These are phyloP conservation scores for Odontomyia ornata DNA, from an alignment of 2,888 invertebrate species.

Conservation along the genomic window DNA sequence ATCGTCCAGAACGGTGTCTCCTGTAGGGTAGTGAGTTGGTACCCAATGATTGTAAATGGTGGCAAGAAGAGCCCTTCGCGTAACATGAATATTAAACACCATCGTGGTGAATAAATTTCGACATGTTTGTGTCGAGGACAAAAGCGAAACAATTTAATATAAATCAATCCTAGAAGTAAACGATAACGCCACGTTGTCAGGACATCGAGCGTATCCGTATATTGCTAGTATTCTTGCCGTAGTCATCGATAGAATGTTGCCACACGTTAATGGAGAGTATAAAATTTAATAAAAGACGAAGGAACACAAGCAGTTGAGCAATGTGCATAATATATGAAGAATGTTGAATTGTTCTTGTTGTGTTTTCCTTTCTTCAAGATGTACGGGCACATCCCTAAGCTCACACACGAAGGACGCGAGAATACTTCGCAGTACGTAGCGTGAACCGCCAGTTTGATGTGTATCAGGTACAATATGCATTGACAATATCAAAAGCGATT, in stretches of 20 bases:
- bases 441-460: neutral
- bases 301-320: neutral
- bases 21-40: too few species aligned
- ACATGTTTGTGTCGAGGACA: constrained; percentile 4
- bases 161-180: neutral
- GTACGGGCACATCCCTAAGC: neutral
- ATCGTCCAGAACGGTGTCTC: too few species aligned
- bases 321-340: constrained; percentile 23
- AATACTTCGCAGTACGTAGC: neutral
- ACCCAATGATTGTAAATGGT: too few species aligned
- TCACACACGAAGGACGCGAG: too few species aligned
- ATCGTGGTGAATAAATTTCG: neutral
- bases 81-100: constrained; percentile 15
- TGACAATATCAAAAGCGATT: neutral
- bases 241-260: neutral
- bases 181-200: neutral
- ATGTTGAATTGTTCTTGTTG: neutral
- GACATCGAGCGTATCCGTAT: neutral
- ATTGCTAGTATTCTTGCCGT: too few species aligned
- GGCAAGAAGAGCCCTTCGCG: neutral
- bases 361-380: too few species aligned
- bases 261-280: constrained; percentile 23
- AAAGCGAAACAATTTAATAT: constrained; percentile 14
- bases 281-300: constrained; percentile 27
- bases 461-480: neutral